phyloP scores from a whole-genome alignment of 2,888 invertebrate genomes.

The Galerucella pusilla region DNA sequence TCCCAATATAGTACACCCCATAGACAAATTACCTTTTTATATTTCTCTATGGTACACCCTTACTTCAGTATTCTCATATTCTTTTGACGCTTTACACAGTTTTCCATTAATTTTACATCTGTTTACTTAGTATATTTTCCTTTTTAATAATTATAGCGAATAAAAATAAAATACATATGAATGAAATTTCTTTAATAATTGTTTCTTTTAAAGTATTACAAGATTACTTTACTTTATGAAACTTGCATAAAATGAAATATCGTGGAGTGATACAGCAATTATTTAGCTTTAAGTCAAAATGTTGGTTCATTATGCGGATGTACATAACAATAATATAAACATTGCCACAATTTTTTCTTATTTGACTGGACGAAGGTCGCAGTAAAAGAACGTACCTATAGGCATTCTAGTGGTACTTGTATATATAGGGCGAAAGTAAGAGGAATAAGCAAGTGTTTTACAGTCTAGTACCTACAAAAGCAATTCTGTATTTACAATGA shows the following conservation, averaged over 20 bases:
- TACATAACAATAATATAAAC: neutral
- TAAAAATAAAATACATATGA: too few species aligned
- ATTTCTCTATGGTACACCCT: too few species aligned
- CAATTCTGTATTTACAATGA: neutral
- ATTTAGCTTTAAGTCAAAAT: neutral
- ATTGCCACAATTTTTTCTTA: slow-evolving; percentile 9
- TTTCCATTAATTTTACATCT: too few species aligned
- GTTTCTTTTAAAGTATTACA: too few species aligned
- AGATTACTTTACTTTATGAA: neutral
- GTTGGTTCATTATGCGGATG: neutral
- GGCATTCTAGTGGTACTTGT: neutral
- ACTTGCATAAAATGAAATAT: neutral
- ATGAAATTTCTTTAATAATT: too few species aligned
- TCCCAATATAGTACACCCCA: too few species aligned
- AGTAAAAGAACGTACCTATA: slow-evolving; percentile 3
- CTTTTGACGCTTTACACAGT: too few species aligned
- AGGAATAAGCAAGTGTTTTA: neutral
- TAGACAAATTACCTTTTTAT: too few species aligned
- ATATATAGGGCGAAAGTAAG: neutral
- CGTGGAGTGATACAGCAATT: neutral
- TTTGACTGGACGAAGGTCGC: slow-evolving; percentile 7
- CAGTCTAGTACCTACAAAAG: neutral
- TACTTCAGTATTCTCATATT: too few species aligned
- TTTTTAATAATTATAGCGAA: too few species aligned
- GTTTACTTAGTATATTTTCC: too few species aligned